A percentile compares a stretch with the other conserved stretches of the same genome.
Conservation (phyloP, 1,140 invertebrate genomes). For the Thaumatotibia leucotreta region DNA sequence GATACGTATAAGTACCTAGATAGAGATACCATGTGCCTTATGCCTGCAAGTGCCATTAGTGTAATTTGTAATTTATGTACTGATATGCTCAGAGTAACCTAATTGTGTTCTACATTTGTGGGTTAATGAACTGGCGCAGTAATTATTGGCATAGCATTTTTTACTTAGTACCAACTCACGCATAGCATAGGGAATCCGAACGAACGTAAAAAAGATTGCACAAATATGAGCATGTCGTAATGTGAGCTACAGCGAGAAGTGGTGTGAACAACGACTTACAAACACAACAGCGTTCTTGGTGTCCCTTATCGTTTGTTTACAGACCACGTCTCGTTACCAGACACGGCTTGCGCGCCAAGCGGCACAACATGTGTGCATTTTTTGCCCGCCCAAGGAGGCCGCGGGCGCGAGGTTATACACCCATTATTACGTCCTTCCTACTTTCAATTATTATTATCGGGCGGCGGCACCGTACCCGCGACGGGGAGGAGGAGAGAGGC, state of each 20-base stretch:
- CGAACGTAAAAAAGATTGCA: slow-evolving; percentile 32
- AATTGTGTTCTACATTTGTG: not conserved
- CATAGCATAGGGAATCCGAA: not conserved
- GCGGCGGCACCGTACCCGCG: slow-evolving; percentile 70
- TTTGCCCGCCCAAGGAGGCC: slow-evolving; percentile 75
- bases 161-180: not conserved
- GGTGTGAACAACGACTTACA: slow-evolving; percentile 40
- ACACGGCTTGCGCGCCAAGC: slow-evolving; percentile 40
- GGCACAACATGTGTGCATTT: slow-evolving; percentile 71
- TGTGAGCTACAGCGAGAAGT: slow-evolving; percentile 24
- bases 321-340: slow-evolving; percentile 31
- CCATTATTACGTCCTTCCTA: slow-evolving; percentile 76
- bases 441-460: slow-evolving; percentile 76
- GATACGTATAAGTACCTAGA: too few relatives aligned
- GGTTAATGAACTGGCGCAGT: not conserved
- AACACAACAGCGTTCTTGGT: slow-evolving; percentile 24
- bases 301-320: slow-evolving; percentile 49
- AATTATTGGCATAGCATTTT: not conserved
- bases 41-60: too few relatives aligned
- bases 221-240: slow-evolving; percentile 34
- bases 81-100: too few relatives aligned
- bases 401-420: slow-evolving; percentile 75
- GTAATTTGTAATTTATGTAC: too few relatives aligned
- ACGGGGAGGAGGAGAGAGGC: slow-evolving; percentile 73
- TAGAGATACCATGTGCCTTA: too few relatives aligned